Conservation (phyloP, 2,113 vertebrate species). For the Periophthalmus modestus region DNA sequence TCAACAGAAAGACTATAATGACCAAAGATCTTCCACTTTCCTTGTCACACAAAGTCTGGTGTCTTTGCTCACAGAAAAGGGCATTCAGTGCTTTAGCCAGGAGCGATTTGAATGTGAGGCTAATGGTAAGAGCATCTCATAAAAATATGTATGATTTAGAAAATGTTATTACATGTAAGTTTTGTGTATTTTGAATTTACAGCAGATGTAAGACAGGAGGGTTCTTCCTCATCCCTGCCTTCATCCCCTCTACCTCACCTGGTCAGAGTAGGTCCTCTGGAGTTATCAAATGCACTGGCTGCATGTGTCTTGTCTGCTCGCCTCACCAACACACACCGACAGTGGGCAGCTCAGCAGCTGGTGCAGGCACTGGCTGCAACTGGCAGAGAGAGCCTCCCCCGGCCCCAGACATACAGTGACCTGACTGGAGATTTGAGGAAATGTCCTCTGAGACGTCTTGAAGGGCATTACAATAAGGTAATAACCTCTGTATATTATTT, state of each 20-base stretch:
- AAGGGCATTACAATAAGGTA: slow-evolving; percentile 79
- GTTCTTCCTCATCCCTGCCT: slow-evolving; percentile 55
- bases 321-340: slow-evolving; percentile 74
- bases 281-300: slow-evolving; percentile 80
- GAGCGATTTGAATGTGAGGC: slow-evolving; percentile 69
- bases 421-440: slow-evolving; percentile 79
- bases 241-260: slow-evolving; percentile 60
- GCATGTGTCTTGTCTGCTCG: slow-evolving; percentile 80
- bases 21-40: slow-evolving; percentile 69
- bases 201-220: slow-evolving; percentile 64
- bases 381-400: slow-evolving; percentile 67
- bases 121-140: slow-evolving; percentile 55
- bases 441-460: slow-evolving; percentile 78
- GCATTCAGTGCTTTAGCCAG: slow-evolving; percentile 56
- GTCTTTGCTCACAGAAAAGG: slow-evolving; percentile 78
- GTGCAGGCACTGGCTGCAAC: slow-evolving; percentile 74
- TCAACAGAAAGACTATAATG: slow-evolving; percentile 55
- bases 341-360: slow-evolving; percentile 82
- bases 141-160: background rate
- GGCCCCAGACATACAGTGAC: slow-evolving; percentile 81
- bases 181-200: slow-evolving; percentile 16
- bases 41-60: slow-evolving; percentile 82
- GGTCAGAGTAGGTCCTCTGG: slow-evolving; percentile 74
- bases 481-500: background rate
- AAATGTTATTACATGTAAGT: background rate